Percentiles rank a stretch among this genome's conserved stretches.
These are phyloP conservation scores for Aythya baeri DNA, from an alignment of 2,113 vertebrate genomes.

Conservation along the genomic window DNA sequence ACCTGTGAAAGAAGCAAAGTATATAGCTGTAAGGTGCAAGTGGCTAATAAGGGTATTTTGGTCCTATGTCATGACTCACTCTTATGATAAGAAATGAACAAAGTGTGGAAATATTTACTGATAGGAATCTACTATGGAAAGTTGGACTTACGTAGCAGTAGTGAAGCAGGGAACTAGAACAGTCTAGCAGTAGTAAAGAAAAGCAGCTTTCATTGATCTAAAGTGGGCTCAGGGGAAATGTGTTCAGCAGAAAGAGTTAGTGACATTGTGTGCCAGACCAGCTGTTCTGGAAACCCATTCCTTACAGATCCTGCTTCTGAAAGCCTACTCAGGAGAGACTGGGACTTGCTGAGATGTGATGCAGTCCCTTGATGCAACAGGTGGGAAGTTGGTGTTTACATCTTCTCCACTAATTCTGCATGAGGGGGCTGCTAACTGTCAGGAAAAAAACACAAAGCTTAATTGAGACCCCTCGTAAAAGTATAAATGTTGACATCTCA, in stretches of 20 bases:
- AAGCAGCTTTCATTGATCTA: neutral
- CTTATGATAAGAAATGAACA: neutral
- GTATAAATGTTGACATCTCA: neutral
- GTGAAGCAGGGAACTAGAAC: neutral
- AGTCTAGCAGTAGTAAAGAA: neutral
- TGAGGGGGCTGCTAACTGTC: neutral
- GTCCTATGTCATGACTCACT: neutral
- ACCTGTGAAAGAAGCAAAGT: neutral
- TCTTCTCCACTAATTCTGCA: neutral
- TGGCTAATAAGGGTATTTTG: neutral
- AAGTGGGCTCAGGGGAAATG: neutral
- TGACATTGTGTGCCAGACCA: neutral
- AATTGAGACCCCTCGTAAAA: neutral
- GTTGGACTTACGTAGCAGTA: neutral
- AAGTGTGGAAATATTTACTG: neutral
- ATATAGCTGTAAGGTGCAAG: neutral
- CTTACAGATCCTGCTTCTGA: neutral
- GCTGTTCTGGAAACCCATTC: neutral
- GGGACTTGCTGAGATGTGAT: neutral
- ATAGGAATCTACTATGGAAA: neutral
- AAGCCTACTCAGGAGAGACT: neutral
- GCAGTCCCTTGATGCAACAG: neutral
- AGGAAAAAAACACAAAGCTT: neutral
- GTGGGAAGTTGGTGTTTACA: neutral
- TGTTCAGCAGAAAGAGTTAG: neutral